These are phyloP conservation scores for Uromys caudimaculatus DNA, from an alignment of 2,797 vertebrate species.

Conservation along the genomic window DNA sequence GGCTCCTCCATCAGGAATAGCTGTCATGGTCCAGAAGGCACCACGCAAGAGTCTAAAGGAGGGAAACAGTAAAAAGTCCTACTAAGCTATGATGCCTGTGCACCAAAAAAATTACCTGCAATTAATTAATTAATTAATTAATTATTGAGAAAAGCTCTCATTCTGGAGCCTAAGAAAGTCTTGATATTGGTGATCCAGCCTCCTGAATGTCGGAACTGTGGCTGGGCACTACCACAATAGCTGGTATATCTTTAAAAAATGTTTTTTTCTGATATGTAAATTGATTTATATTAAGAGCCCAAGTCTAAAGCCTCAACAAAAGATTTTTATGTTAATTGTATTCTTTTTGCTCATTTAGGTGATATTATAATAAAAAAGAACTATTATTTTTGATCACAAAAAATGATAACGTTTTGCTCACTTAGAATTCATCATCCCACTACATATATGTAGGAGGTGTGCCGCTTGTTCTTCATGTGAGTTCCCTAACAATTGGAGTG, in stretches of 20 bases:
- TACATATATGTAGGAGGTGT: neutral
- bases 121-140: neutral
- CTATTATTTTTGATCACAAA: neutral
- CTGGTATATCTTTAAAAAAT: neutral
- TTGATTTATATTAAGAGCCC: neutral
- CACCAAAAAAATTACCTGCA: neutral
- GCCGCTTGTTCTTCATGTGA: neutral
- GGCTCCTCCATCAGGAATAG: neutral
- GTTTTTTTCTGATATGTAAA: neutral
- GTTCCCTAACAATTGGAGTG: neutral
- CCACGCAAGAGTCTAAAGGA: neutral
- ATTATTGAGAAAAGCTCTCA: neutral
- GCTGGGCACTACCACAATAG: neutral
- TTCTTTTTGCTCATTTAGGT: neutral
- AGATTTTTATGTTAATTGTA: constrained; percentile 23
- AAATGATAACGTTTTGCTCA: neutral
- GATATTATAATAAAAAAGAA: neutral
- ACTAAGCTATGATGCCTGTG: neutral
- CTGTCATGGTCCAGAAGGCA: neutral
- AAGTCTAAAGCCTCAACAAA: neutral
- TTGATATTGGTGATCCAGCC: neutral
- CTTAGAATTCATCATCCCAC: neutral
- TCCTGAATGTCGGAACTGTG: neutral
- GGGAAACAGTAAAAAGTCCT: neutral
- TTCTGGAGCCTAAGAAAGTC: neutral